Conservation (phyloP, 2,113 vertebrate species). For the Megaceryle torquata region DNA sequence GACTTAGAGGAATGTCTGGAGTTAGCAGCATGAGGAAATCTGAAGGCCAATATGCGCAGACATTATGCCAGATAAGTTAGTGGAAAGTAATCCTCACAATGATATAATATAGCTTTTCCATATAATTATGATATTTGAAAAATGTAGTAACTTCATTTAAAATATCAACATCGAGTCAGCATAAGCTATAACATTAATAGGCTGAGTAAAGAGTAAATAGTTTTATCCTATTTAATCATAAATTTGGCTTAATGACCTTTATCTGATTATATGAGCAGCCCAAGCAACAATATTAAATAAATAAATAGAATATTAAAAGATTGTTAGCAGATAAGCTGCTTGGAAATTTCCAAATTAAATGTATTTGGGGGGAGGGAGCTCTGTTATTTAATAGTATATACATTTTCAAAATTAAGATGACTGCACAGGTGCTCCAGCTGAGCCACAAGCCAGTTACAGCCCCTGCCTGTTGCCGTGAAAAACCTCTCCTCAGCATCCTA, state of each 20-base stretch:
- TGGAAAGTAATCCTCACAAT: constrained; percentile 73
- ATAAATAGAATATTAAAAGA: constrained; percentile 80
- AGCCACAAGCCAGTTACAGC: constrained; percentile 6
- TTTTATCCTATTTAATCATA: constrained; percentile 82
- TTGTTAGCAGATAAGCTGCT: constrained; percentile 78
- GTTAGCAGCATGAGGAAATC: constrained; percentile 64
- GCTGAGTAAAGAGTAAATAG: constrained; percentile 74
- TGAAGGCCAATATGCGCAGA: constrained; percentile 68
- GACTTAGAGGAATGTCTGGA: constrained; percentile 50
- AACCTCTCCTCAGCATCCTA: background rate
- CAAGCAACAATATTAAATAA: constrained; percentile 77
- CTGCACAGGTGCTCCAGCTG: constrained; percentile 46
- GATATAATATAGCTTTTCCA: constrained; percentile 74
- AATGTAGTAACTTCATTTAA: constrained; percentile 67
- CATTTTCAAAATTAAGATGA: constrained; percentile 71
- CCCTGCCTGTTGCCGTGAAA: background rate
- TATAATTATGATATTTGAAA: constrained; percentile 72
- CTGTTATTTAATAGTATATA: constrained; percentile 70
- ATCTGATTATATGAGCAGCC: constrained; percentile 79
- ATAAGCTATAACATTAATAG: constrained; percentile 76
- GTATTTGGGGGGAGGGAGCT: background rate
- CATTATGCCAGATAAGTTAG: constrained; percentile 66
- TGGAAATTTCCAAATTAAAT: constrained; percentile 77
- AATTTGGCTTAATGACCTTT: constrained; percentile 80
- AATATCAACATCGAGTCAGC: constrained; percentile 68